phyloP scores from a whole-genome alignment of 2,888 invertebrate genomes.

The Frankliniella fusca region DNA sequence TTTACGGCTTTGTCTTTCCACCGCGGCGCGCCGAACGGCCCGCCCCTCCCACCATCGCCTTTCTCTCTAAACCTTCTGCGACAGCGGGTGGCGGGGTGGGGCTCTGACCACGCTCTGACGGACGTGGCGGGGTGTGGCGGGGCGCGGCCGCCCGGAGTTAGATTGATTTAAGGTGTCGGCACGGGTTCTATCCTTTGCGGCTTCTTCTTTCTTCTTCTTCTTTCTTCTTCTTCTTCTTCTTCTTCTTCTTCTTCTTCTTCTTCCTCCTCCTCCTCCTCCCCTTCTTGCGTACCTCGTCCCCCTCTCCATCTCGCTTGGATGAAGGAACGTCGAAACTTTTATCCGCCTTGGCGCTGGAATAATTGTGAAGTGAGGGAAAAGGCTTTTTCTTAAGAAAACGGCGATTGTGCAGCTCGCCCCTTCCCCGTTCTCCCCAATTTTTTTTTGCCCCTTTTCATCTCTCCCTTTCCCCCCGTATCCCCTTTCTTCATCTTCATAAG shows the following conservation, averaged over 20 bases:
- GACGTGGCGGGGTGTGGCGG: conserved; percentile 41
- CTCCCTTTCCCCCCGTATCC: too few species aligned
- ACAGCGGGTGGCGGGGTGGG: too few species aligned
- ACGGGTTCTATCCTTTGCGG: too few species aligned
- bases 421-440: too few species aligned
- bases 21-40: neutral
- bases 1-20: conserved; percentile 27
- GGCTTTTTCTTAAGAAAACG: neutral
- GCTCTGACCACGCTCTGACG: conserved; percentile 42
- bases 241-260: neutral
- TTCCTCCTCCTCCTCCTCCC: neutral
- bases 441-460: too few species aligned
- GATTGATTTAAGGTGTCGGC: too few species aligned
- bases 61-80: neutral
- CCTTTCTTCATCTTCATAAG: too few species aligned
- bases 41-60: neutral
- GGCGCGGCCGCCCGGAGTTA: conserved; percentile 10
- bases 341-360: conserved; percentile 33
- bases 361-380: conserved; percentile 35
- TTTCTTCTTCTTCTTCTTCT: neutral
- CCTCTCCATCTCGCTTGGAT: neutral
- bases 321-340: neutral
- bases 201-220: neutral
- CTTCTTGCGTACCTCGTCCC: neutral
- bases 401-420: neutral